Evolutionary conservation across 2,113 vertebrate genomes (phyloP).

Genomic region (Oceanites oceanicus): DNA sequence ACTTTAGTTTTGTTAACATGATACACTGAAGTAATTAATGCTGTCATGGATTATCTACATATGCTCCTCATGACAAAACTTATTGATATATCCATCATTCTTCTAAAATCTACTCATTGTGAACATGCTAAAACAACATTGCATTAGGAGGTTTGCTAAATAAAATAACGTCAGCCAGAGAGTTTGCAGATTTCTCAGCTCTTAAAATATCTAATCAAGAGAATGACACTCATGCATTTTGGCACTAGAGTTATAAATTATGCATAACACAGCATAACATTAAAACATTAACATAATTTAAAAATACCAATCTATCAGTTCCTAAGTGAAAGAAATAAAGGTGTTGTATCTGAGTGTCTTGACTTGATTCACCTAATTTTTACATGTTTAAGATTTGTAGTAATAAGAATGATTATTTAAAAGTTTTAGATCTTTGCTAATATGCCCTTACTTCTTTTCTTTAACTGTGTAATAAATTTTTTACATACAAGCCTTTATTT

Average conservation of each 20-base stretch:
- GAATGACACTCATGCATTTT: slow-evolving; percentile 41
- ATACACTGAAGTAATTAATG: background rate
- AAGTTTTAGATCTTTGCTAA: background rate
- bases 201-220: slow-evolving; percentile 58
- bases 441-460: background rate
- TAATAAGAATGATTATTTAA: background rate
- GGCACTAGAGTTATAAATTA: slow-evolving; percentile 63
- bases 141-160: slow-evolving; percentile 34
- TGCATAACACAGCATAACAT: slow-evolving; percentile 53
- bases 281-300: slow-evolving; percentile 69
- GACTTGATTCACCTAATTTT: background rate
- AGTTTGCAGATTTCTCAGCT: slow-evolving; percentile 44
- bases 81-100: background rate
- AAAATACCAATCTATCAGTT: slow-evolving; percentile 27
- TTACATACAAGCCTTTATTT: background rate
- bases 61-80: background rate
- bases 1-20: slow-evolving; percentile 20
- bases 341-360: background rate
- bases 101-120: background rate
- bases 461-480: background rate
- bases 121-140: background rate
- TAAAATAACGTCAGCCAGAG: slow-evolving; percentile 25
- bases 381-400: background rate
- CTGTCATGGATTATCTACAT: background rate
- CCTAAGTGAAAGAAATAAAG: slow-evolving; percentile 21